phyloP scores from a whole-genome alignment of 2,797 vertebrate genomes.

The Aselliscus stoliczkanus region DNA sequence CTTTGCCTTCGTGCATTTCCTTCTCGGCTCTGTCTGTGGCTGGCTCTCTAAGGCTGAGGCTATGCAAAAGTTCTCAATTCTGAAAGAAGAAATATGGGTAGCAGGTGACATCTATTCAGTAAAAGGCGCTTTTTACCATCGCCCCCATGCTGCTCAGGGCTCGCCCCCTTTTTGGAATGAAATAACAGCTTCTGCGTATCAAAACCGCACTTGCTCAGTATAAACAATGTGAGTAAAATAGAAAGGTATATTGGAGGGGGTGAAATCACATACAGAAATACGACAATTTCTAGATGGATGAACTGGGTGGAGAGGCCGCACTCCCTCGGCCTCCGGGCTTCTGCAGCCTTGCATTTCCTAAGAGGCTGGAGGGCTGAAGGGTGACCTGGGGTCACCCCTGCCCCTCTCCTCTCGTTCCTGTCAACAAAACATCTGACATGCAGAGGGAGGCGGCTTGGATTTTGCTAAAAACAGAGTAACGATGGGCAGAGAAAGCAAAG shows the following conservation, averaged over 20 bases:
- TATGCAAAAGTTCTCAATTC: neutral
- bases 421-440: slow-evolving; percentile 43
- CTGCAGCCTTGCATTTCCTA: neutral
- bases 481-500: slow-evolving; percentile 4
- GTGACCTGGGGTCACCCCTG: neutral
- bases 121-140: neutral
- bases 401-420: neutral
- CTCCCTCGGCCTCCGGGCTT: fast-evolving
- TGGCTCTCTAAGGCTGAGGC: neutral
- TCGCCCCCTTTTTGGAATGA: neutral
- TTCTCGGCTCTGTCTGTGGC: fast-evolving
- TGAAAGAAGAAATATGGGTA: neutral
- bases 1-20: neutral
- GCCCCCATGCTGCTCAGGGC: too few relatives aligned
- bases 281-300: neutral
- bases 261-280: neutral
- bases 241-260: neutral
- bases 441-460: neutral
- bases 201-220: neutral
- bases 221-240: neutral
- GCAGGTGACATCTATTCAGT: neutral
- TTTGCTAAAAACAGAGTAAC: slow-evolving; percentile 37
- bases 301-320: neutral
- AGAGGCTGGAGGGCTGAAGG: neutral
- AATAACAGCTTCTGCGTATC: neutral